A percentile compares a stretch with the other conserved stretches of the same genome.
Evolutionary conservation across 2,888 invertebrate genomes (phyloP).

Genomic region (Macrosoma leucophasiata): DNA sequence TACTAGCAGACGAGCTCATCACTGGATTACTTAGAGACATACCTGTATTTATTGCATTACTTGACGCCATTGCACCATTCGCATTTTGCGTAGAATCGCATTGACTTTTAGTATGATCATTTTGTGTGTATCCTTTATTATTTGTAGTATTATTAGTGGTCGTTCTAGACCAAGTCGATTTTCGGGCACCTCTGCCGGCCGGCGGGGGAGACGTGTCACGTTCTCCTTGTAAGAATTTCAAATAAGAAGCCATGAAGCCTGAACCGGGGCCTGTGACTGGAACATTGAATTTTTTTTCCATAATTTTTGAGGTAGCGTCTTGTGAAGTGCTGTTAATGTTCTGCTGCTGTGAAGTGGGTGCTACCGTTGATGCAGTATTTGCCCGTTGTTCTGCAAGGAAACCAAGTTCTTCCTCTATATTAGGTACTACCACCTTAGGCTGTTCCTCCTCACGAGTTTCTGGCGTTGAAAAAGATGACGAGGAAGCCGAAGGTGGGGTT

Average conservation of each 20-base stretch:
- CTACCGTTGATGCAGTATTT: conserved; percentile 69
- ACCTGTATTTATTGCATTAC: conserved; percentile 50
- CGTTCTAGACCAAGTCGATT: conserved; percentile 79
- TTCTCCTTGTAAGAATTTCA: conserved; percentile 89
- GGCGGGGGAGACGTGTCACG: conserved; percentile 88
- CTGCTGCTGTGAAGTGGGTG: conserved; percentile 70
- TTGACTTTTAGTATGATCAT: conserved; percentile 53
- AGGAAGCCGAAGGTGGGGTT: conserved; percentile 75
- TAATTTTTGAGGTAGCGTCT: conserved; percentile 66
- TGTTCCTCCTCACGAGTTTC: conserved; percentile 80
- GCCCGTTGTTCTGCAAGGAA: conserved; percentile 81
- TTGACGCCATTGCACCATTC: conserved; percentile 57
- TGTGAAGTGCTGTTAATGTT: conserved; percentile 65
- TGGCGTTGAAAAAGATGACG: conserved; percentile 72
- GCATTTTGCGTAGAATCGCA: conserved; percentile 61
- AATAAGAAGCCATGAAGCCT: conserved; percentile 91
- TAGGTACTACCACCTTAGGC: conserved; percentile 90
- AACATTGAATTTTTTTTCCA: conserved; percentile 78
- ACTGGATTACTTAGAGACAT: conserved; percentile 56
- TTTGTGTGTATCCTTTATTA: conserved; percentile 55
- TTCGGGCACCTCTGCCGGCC: conserved; percentile 79
- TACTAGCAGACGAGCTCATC: conserved; percentile 50
- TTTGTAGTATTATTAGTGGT: conserved; percentile 56
- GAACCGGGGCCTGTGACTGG: conserved; percentile 78
- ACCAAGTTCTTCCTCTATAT: conserved; percentile 91